Evolutionary conservation across 2,888 invertebrate genomes (phyloP), one percentile per base, ranked within the genome.

Genomic region (Sarcophaga carnaria): DNA sequence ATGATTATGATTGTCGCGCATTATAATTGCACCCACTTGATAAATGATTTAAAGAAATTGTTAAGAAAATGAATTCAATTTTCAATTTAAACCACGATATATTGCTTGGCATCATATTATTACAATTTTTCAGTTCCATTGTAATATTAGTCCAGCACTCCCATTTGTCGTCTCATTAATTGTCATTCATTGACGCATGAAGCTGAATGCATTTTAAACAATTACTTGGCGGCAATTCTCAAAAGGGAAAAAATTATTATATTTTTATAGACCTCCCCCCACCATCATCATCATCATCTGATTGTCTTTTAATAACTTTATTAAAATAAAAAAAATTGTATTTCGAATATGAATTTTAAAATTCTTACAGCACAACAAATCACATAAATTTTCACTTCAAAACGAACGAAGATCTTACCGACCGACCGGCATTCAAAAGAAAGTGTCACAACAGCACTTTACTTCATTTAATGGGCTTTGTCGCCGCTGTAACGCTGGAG

Each of bases 301-400:
- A 49, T 49, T 11, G 70, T n/a, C 45, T 37, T 37, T 62, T 66
- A 76, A 64, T 64, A 76, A 66, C 12, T 64, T 49, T 54, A n/a
- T 54, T 66, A 49, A n/a, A 25, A 37, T 20, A 20, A 8, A 37
- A 37, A 37, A 37, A 37, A 1, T 0, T 37, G 0, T 37, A 37
- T 37, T 37, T 37, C 37, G 37, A 37, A 37, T 37, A 37, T 37
- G 37, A 37, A 37, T 37, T 37, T 76, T 76, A 67, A 37, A 67
- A 80, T 80, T 80, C 80, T 17, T 27, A 47, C 8, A 27, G n/a
- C 70, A 25, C 70, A 63, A 6, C 25, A 4, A 60, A 60, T 22
- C 72, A 59, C 45, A 64, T 80, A 78, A 70, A 78, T 78, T 59
- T 22, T 45, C 17, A 64, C 20, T 63, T 47, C 27, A 45, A 62